These are phyloP conservation scores for Muschampia plurimacula DNA, from an alignment of 2,888 invertebrate genomes.

Conservation along the genomic window DNA sequence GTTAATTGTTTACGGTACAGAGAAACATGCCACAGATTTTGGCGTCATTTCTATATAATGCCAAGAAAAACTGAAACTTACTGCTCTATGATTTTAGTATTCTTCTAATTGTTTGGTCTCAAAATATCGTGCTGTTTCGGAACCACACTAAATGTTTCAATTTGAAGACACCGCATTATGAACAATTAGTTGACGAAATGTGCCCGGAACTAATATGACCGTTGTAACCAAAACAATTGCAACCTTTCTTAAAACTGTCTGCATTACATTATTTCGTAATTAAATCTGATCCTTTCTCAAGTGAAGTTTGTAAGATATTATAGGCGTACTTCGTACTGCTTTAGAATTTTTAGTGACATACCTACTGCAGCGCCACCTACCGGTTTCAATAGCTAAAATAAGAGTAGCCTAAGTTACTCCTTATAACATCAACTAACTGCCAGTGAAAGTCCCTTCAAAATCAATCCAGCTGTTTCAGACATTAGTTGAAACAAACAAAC, in stretches of 20 bases:
- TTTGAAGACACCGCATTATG: conserved; percentile 7
- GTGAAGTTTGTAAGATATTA: no score
- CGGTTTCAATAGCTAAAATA: no score
- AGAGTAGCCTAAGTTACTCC: no score
- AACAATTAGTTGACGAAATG: conserved; percentile 16
- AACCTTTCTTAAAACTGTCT: not conserved
- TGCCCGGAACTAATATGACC: conserved; percentile 20
- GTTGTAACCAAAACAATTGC: not conserved
- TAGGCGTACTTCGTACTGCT: no score
- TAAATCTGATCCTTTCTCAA: conserved; percentile 21
- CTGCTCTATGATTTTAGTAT: not conserved
- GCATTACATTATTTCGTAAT: conserved; percentile 2
- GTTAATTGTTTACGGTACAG: conserved; percentile 46
- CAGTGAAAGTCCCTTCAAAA: no score
- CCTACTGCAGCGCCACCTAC: no score
- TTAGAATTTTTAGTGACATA: no score
- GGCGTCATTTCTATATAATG: conserved; percentile 18
- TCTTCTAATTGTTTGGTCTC: conserved; percentile 6
- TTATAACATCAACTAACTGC: no score
- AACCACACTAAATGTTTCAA: conserved; percentile 64
- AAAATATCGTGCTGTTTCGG: conserved; percentile 65
- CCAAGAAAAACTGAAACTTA: conserved; percentile 28
- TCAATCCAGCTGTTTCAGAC: no score
- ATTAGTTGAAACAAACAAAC: no score
- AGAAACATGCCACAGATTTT: conserved; percentile 48